Base-by-base conservation (phyloP, 2,113 vertebrate species). In the Cettia cetti region DNA sequence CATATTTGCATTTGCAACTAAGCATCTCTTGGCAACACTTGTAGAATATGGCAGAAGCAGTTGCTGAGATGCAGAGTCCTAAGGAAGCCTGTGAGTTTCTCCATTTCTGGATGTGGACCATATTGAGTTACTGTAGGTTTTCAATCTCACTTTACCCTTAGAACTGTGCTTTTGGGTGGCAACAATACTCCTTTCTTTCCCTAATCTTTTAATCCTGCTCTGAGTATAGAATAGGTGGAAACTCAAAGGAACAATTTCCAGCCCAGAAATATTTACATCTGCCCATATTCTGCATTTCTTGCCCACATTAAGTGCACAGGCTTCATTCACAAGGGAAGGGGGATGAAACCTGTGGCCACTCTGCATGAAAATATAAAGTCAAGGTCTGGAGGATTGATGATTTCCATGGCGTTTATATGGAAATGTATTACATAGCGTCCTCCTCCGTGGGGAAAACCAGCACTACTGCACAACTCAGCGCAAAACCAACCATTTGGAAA, bases 21-120 rank as follows among this genome's bases (percentile, higher is more conserved):
- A 96, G 96, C 89, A 97, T 95, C 95, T 95, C 89, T 94, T 95
- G 95, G 96, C 94, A 97, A 92, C 90, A 86, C 90, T 87, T 47
- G 81, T 47, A 79, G 86, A 88, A 78, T 65, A 91, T 0, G 0
- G 92, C 81, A 86, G 92, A 74, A 86, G 63, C n/a, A 75, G 69
- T 33, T 13, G 19, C 75, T 39, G 70, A 31, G 63, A 91, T 70
- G 85, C 39, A 69, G 79, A 84, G 35, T 61, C 59, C 71, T 44
- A 56, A 52, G 68, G 39, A 71, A 90, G 40, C 47, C 45, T 20
- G 7, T 42, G 60, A 78, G 44, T 35, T 72, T 81, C 65, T 88
- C 47, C 42, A 23, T 42, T 81, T 71, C 76, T 90, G 71, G 47
- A 90, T 6, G 4, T 13, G 60, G 71, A 61, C 45, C 47, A 66